Base-by-base conservation (phyloP, 2,888 invertebrate genomes). In the Drosophila mayaguana region DNA sequence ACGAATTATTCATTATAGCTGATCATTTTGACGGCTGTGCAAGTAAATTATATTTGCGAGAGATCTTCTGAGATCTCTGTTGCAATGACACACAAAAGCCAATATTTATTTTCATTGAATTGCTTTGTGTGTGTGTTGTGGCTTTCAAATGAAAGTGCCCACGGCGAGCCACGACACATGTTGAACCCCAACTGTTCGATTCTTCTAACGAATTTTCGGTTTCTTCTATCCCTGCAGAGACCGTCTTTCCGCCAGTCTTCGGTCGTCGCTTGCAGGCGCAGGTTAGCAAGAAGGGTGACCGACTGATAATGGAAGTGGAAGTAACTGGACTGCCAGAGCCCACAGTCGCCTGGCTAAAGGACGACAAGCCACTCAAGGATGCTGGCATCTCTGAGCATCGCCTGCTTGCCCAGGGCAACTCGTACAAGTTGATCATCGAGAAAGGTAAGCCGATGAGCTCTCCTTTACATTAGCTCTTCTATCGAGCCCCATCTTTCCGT, bases 281-380 rank as follows among this genome's bases (percentile, higher is more conserved):
- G 92, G 95, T 96, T 12, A 95, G 95, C 8, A 95, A 95, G 81
- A 95, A 95, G 79, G 95, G 95, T 12, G 96, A 96, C 83, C 94
- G 96, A 65, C 94, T 96, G 9, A 94, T 94, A 18, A 95, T 96
- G 95, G 96, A 96, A 92, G 95, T 96, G 7, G 96, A 96, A 92
- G 95, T 97, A 3, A 95, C 95, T n/a, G 97, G 96, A 48, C 95
- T 95, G 42, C 97, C 97, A 2, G 95, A 95, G 56, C 96, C 97
- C 4, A 94, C 94, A 1, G 94, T 97, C 0, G 94, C 94, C 2
- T 97, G 96, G 96, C 94, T 94, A 83, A 96, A 96, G 90, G 95
- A 97, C 90, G 96, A 95, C 28, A 92, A 94, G 40, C 95, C 95
- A 22, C 93, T 96, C 40, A 93, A 93, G 56, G 94, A 95, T 81